phyloP scores from a whole-genome alignment of 2,113 vertebrate genomes.

The Lepus timidus region DNA sequence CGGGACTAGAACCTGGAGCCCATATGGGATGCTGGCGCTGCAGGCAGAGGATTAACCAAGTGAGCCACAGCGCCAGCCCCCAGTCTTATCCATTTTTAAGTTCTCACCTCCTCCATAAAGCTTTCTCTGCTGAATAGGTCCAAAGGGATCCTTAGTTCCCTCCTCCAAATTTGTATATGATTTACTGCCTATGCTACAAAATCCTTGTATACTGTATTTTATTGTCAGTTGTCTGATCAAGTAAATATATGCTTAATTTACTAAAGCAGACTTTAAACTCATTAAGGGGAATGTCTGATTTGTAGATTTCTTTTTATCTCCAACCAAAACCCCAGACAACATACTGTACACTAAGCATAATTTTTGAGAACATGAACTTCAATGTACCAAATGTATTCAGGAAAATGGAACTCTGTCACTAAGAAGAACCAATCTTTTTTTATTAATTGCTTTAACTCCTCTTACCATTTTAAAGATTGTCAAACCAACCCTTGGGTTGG shows the following conservation, averaged over 20 bases:
- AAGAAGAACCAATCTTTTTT: background rate
- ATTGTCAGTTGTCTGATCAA: slow-evolving; percentile 17
- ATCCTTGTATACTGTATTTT: slow-evolving; percentile 15
- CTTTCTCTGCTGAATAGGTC: background rate
- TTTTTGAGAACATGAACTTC: slow-evolving; percentile 46
- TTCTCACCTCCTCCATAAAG: background rate
- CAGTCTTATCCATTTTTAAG: background rate
- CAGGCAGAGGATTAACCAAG: no score
- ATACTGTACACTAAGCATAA: background rate
- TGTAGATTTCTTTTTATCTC: background rate
- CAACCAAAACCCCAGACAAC: background rate
- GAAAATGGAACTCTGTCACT: slow-evolving; percentile 10
- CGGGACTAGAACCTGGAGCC: no score
- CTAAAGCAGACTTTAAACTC: background rate
- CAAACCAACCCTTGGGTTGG: no score
- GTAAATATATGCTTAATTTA: slow-evolving; percentile 30
- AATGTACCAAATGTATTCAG: background rate
- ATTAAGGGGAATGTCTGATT: slow-evolving; percentile 8
- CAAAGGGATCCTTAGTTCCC: background rate
- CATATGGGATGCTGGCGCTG: no score
- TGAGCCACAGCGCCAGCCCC: no score
- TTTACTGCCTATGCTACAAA: background rate
- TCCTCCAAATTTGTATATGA: background rate
- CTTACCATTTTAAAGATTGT: background rate
- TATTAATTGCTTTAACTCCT: background rate